phyloP scores from a whole-genome alignment of 2,113 vertebrate species.

The Toxostoma redivivum region DNA sequence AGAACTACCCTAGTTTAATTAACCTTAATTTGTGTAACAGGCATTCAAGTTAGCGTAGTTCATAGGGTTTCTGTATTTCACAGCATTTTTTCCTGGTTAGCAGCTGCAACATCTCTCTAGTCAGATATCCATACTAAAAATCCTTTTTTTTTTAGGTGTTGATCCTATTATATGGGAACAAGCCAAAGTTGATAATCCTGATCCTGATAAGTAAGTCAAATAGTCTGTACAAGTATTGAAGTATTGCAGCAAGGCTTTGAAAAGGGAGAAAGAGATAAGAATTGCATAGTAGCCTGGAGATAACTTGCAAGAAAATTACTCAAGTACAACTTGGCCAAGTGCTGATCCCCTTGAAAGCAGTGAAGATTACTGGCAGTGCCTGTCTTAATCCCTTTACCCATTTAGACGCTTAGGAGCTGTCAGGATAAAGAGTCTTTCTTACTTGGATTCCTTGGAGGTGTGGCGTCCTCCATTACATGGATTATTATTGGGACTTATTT shows the following conservation, averaged over 20 bases:
- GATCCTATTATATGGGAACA: slow-evolving; percentile 99
- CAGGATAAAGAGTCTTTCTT: neutral
- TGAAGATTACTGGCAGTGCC: neutral
- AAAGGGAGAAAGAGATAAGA: neutral
- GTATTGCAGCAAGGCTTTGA: neutral
- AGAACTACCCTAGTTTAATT: neutral
- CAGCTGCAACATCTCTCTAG: neutral
- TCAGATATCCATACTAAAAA: neutral
- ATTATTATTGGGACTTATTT: neutral
- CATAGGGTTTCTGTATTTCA: neutral
- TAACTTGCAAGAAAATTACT: neutral
- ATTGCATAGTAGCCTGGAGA: neutral
- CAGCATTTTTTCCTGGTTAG: neutral
- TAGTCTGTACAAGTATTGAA: neutral
- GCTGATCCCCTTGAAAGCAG: neutral
- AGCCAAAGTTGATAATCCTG: slow-evolving; percentile 97
- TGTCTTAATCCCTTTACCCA: neutral
- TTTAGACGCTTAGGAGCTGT: neutral
- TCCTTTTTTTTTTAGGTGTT: slow-evolving; percentile 76
- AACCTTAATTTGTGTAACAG: neutral
- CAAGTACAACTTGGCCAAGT: neutral
- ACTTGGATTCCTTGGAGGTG: neutral
- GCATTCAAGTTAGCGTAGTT: neutral
- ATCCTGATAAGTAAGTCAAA: slow-evolving; percentile 89
- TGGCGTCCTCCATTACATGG: neutral